A percentile compares a stretch with the other conserved stretches of the same genome.
Conservation (phyloP, 2,113 vertebrate genomes). For the Plecturocebus donacophilus region DNA sequence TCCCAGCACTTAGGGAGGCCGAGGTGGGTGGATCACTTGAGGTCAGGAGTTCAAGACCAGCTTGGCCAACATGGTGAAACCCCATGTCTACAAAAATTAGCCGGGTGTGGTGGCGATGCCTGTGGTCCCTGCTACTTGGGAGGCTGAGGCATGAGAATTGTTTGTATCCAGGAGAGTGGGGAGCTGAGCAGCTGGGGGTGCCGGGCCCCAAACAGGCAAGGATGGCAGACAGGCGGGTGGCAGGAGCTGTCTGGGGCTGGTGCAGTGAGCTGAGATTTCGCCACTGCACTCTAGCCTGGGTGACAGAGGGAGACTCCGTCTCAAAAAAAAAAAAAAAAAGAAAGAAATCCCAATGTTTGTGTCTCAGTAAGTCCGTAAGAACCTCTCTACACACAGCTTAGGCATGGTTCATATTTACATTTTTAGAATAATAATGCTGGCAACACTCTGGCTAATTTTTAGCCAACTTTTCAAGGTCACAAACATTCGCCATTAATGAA, state of each 20-base stretch:
- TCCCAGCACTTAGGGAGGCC: neutral
- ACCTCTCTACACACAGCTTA: fast-evolving
- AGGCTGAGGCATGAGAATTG: neutral
- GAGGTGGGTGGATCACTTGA: neutral
- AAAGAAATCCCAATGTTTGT: too few species aligned
- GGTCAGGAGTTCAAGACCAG: neutral
- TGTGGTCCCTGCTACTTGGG: neutral
- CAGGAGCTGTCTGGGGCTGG: neutral
- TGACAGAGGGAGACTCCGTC: neutral
- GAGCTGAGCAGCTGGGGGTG: neutral
- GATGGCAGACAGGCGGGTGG: neutral
- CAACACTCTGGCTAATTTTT: fast-evolving
- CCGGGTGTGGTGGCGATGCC: neutral
- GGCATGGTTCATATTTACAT: fast-evolving
- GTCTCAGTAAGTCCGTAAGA: neutral
- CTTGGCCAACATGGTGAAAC: neutral
- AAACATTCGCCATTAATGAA: fast-evolving
- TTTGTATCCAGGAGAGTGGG: neutral
- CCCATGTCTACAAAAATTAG: neutral
- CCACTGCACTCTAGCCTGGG: neutral
- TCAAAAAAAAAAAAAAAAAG: too few species aligned
- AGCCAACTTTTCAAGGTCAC: fast-evolving
- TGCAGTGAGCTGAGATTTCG: too few species aligned
- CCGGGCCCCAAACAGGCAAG: neutral
- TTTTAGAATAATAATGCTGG: fast-evolving